Conservation (phyloP, 1,140 invertebrate genomes). For the Drosophila saltans region DNA sequence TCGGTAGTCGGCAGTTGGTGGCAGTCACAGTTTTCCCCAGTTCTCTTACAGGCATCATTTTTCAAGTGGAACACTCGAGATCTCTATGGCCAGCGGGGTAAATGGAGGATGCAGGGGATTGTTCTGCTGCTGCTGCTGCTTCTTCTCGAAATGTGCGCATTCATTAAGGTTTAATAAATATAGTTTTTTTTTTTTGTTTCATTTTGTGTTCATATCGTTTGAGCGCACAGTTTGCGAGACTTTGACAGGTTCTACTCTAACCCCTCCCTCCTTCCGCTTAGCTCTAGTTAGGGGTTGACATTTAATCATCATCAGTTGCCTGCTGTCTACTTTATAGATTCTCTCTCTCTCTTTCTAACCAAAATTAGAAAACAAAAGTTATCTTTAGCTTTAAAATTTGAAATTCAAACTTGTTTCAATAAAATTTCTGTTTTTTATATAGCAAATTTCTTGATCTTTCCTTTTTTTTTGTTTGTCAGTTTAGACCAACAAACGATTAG, state of each 20-base stretch:
- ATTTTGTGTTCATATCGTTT: conserved; percentile 23
- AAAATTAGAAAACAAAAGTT: background rate
- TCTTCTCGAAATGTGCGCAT: conserved; percentile 69
- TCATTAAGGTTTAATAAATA: conserved; percentile 79
- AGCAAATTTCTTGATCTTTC: background rate
- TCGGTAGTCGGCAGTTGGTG: conserved; percentile 37
- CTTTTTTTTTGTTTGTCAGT: background rate
- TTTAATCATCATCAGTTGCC: conserved; percentile 43
- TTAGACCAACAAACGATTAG: background rate
- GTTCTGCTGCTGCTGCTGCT: conserved; percentile 18
- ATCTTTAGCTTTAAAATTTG: too few species aligned
- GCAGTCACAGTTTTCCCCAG: conserved; percentile 34
- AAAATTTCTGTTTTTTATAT: too few species aligned
- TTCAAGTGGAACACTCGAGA: conserved; percentile 63
- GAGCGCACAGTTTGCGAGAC: conserved; percentile 52
- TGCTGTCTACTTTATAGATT: background rate
- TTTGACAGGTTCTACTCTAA: conserved; percentile 38
- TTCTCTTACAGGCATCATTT: conserved; percentile 62
- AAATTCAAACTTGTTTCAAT: too few species aligned
- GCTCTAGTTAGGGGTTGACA: conserved; percentile 36
- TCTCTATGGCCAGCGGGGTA: conserved; percentile 20
- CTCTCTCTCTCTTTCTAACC: background rate
- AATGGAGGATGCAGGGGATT: background rate
- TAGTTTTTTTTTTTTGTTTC: conserved; percentile 39
- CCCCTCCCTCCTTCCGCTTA: background rate